Evolutionary conservation across 2,113 vertebrate species (phyloP).

Genomic region (Dromaius novaehollandiae): DNA sequence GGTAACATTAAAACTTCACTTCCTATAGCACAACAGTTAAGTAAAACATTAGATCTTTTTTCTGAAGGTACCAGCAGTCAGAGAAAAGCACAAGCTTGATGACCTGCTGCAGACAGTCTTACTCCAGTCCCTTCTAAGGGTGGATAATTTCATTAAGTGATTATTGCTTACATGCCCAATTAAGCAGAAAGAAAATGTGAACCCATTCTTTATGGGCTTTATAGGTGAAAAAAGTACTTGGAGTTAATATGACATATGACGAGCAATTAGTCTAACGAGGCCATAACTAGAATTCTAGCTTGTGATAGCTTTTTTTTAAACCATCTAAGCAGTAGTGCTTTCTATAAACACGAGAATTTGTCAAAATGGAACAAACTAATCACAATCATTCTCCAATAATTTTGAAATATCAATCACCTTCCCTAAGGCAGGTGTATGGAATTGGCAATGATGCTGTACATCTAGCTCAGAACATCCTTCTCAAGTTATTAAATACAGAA

Average conservation of each 20-base stretch:
- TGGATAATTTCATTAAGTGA: slow-evolving; percentile 59
- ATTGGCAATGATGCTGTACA: not conserved
- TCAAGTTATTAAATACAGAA: not conserved
- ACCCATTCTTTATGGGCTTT: not conserved
- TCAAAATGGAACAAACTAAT: not conserved
- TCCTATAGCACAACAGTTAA: not conserved
- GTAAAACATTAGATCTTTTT: not conserved
- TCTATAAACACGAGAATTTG: not conserved
- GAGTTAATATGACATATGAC: slow-evolving; percentile 28
- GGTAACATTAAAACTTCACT: not conserved
- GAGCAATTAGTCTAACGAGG: slow-evolving; percentile 5
- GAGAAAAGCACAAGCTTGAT: not conserved
- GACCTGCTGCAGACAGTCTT: not conserved
- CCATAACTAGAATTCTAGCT: not conserved
- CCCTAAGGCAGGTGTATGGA: not conserved
- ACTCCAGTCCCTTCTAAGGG: slow-evolving; percentile 25
- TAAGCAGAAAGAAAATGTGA: slow-evolving; percentile 42
- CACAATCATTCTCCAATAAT: not conserved
- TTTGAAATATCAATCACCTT: not conserved
- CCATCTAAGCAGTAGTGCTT: not conserved
- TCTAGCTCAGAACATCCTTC: not conserved
- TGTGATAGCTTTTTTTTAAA: not conserved
- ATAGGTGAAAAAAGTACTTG: not conserved
- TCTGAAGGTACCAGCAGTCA: not conserved
- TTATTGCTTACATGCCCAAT: slow-evolving; percentile 32